These are phyloP conservation scores for Phalacrocorax aristotelis DNA, from an alignment of 2,113 vertebrate species.

Conservation along the genomic window DNA sequence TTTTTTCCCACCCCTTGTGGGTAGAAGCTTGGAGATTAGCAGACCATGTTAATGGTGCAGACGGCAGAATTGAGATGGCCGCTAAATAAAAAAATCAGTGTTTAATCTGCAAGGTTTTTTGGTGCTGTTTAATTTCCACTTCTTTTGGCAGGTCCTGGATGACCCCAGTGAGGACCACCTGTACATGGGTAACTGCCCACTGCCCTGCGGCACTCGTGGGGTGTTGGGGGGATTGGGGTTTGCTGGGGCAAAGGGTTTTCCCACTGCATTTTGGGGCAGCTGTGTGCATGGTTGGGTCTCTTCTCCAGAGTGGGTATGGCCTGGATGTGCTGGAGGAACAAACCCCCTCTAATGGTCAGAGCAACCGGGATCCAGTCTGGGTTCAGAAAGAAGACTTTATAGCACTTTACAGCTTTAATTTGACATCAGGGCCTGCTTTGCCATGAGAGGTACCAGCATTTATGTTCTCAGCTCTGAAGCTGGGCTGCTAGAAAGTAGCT, in stretches of 20 bases:
- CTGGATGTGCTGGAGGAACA: background rate
- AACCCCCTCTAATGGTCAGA: background rate
- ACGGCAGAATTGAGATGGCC: background rate
- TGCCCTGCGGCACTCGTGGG: fast-evolving
- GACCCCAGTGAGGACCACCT: conserved; percentile 97
- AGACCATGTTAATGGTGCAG: background rate
- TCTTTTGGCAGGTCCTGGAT: conserved; percentile 88
- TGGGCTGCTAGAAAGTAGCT: background rate
- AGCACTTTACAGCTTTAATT: background rate
- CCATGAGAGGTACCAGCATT: background rate
- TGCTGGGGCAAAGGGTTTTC: background rate
- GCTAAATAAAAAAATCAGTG: background rate
- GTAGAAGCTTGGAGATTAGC: background rate
- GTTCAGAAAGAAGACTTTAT: background rate
- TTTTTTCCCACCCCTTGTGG: background rate
- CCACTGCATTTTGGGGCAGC: background rate
- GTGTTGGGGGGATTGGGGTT: background rate
- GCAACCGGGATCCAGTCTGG: background rate
- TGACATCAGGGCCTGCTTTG: background rate
- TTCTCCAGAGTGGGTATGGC: background rate
- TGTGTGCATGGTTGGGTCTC: background rate
- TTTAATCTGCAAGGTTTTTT: background rate
- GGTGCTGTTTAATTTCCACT: background rate
- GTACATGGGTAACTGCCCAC: conserved; percentile 90
- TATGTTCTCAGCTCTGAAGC: background rate